Conservation (phyloP, 2,797 vertebrate species). For the Phoeniculus purpureus region DNA sequence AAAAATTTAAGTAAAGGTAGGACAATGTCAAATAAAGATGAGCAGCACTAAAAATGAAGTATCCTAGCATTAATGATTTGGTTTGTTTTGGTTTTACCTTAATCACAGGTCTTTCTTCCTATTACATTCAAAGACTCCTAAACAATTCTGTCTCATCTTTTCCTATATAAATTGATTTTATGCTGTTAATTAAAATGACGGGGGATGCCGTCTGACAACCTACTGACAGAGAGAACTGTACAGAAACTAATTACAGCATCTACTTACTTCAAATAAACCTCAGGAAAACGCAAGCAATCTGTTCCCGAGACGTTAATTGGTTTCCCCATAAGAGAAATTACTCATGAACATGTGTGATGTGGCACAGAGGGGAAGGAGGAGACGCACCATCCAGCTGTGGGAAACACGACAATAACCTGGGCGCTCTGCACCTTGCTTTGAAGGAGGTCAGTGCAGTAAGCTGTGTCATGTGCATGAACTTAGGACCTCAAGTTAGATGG, state of each 20-base stretch:
- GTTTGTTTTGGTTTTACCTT: neutral
- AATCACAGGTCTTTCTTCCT: neutral
- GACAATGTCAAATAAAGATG: neutral
- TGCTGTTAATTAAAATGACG: slow-evolving; percentile 18
- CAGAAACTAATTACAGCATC: slow-evolving; percentile 35
- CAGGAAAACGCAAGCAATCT: slow-evolving; percentile 37
- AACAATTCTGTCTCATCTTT: slow-evolving; percentile 19
- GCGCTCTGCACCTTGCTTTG: neutral
- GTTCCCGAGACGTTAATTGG: slow-evolving; percentile 47
- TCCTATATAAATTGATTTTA: neutral
- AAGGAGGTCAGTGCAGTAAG: neutral
- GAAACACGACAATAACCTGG: neutral
- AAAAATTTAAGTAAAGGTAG: neutral
- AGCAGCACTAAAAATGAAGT: neutral
- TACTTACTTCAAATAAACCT: slow-evolving; percentile 4
- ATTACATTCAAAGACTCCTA: neutral
- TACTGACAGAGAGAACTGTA: neutral
- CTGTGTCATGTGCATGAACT: neutral
- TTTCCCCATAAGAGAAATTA: neutral
- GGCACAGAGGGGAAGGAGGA: neutral
- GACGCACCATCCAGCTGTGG: neutral
- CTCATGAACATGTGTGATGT: neutral
- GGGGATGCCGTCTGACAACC: neutral
- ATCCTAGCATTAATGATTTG: neutral
- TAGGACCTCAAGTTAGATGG: neutral